Percentiles rank a stretch among this genome's conserved stretches.
phyloP scores from a whole-genome alignment of 2,113 vertebrate genomes.

The Butastur rufipennis region DNA sequence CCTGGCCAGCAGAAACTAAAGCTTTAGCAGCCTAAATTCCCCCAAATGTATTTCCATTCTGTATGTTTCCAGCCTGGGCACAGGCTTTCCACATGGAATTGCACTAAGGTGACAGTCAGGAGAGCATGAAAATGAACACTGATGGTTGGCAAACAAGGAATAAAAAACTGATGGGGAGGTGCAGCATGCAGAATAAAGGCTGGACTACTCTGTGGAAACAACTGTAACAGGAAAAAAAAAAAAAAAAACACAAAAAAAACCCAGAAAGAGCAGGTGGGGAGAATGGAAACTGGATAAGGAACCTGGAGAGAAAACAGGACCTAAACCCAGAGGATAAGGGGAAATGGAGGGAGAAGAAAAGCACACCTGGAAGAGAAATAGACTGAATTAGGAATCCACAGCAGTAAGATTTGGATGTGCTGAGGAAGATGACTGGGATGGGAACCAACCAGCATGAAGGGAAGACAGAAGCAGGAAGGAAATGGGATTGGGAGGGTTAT shows the following conservation, averaged over 20 bases:
- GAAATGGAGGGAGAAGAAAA: background rate
- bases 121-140: background rate
- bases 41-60: background rate
- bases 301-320: background rate
- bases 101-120: background rate
- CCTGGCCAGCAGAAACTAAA: background rate
- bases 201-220: background rate
- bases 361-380: background rate
- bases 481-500: background rate
- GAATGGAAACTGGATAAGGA: background rate
- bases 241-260: background rate
- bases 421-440: background rate
- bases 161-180: background rate
- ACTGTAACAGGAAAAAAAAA: background rate
- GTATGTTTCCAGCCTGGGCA: background rate
- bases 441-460: background rate
- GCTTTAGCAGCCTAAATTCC: background rate
- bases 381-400: background rate
- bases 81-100: background rate
- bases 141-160: background rate
- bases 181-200: background rate
- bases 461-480: background rate
- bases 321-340: background rate
- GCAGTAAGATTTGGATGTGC: background rate
- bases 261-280: background rate